phyloP scores from a whole-genome alignment of 2,797 vertebrate genomes.

The Tamandua tetradactyla region DNA sequence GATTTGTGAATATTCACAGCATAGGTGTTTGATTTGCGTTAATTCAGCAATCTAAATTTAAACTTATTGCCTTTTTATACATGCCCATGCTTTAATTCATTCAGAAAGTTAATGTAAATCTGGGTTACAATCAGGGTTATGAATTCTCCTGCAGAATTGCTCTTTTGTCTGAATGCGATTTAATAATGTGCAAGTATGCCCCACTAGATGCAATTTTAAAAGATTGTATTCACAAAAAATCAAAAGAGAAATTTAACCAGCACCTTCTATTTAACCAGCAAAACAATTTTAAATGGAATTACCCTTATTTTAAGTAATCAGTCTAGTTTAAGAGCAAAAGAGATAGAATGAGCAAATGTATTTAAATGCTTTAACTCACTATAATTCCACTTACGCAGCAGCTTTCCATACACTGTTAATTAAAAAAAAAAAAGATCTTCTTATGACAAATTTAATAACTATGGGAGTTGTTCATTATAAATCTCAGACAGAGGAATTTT shows the following conservation, averaged over 20 bases:
- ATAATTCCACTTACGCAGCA: neutral
- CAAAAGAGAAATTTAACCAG: neutral
- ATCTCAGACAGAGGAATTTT: neutral
- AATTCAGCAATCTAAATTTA: neutral
- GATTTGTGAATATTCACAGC: neutral
- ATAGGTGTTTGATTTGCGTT: neutral
- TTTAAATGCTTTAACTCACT: neutral
- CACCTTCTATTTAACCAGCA: neutral
- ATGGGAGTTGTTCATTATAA: neutral
- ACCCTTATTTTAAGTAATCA: neutral
- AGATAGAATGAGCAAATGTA: neutral
- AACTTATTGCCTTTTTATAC: neutral
- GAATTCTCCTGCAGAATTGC: neutral
- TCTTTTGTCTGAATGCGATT: neutral
- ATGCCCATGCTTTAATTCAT: neutral
- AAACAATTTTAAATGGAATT: conserved; percentile 37
- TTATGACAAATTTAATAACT: conserved; percentile 3
- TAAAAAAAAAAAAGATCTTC: neutral
- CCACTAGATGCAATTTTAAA: neutral
- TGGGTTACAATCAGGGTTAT: neutral
- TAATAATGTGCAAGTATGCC: neutral
- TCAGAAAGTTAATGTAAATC: neutral
- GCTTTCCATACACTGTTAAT: neutral
- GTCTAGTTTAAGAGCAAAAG: neutral
- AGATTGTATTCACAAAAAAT: neutral